A percentile compares a stretch with the other conserved stretches of the same genome.
Conservation (phyloP, 2,113 vertebrate genomes). For the Vimba vimba region DNA sequence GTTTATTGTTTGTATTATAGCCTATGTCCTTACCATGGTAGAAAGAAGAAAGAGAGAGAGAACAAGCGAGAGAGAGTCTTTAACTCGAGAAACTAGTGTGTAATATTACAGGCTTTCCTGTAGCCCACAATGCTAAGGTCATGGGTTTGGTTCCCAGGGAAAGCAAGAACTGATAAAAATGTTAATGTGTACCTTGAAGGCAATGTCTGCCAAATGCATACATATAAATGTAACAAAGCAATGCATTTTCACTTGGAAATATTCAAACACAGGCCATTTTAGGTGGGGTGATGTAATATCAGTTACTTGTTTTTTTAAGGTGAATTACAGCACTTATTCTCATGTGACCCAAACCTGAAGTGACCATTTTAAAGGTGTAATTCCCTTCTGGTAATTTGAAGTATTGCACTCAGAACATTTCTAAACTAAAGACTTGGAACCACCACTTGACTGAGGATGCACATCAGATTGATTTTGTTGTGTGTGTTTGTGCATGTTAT, state of each 20-base stretch:
- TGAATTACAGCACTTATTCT: neutral
- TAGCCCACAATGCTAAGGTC: too few relatives aligned
- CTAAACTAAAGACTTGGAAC: neutral
- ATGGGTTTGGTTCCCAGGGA: too few relatives aligned
- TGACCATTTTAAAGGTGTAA: neutral
- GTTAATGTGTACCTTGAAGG: too few relatives aligned
- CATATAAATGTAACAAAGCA: neutral
- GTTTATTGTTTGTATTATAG: neutral
- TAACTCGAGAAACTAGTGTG: too few relatives aligned
- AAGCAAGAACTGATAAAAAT: too few relatives aligned
- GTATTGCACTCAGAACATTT: neutral
- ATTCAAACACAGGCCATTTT: neutral
- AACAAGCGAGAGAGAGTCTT: too few relatives aligned
- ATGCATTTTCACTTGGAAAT: neutral
- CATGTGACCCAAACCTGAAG: neutral
- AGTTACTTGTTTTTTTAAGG: neutral
- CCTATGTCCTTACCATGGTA: neutral
- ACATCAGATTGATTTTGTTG: neutral
- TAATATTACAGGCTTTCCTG: too few relatives aligned
- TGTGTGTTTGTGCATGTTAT: constrained; percentile 35
- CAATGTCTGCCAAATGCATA: too few relatives aligned
- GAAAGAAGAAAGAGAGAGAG: neutral
- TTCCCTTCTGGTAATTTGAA: neutral
- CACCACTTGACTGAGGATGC: too few relatives aligned
- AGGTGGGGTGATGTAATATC: neutral